A percentile compares a stretch with the other conserved stretches of the same genome.
These are phyloP conservation scores for Rhinolophus sinicus DNA, from an alignment of 2,113 vertebrate genomes.

Conservation along the genomic window DNA sequence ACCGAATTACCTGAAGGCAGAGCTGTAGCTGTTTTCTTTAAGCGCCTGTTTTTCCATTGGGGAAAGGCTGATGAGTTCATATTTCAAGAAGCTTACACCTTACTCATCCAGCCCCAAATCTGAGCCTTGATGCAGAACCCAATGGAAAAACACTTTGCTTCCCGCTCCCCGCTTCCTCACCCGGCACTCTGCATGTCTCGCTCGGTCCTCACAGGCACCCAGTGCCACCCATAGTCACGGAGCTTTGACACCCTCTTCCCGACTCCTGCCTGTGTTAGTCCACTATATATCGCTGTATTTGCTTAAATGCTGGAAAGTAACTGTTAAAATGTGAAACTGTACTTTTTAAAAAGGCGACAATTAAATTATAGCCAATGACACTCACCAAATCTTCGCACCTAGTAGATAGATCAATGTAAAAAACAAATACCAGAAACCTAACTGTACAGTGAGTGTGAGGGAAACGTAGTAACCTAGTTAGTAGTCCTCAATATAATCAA, in stretches of 20 bases:
- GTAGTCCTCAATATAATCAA: conserved; percentile 76
- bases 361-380: conserved; percentile 82
- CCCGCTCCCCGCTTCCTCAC: not conserved
- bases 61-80: conserved; percentile 4
- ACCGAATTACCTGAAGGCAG: not conserved
- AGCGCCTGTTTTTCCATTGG: not conserved
- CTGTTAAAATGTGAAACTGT: conserved; percentile 84
- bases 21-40: not conserved
- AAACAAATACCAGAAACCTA: conserved; percentile 74
- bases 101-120: not conserved
- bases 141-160: not conserved
- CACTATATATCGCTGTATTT: conserved; percentile 82
- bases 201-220: not conserved
- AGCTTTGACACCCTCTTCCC: conserved; percentile 13
- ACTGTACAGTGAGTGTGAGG: conserved; percentile 79
- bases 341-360: conserved; percentile 81
- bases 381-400: conserved; percentile 87
- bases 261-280: conserved; percentile 77
- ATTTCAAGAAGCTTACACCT: not conserved
- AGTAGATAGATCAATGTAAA: conserved; percentile 86
- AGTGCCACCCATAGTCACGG: not conserved
- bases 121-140: conserved; percentile 2
- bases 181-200: conserved; percentile 60
- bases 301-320: conserved; percentile 83
- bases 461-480: conserved; percentile 76